Evolutionary conservation across 2,888 invertebrate species (phyloP), one percentile per base, ranked within the genome.

Genomic region (Torymus auratus): DNA sequence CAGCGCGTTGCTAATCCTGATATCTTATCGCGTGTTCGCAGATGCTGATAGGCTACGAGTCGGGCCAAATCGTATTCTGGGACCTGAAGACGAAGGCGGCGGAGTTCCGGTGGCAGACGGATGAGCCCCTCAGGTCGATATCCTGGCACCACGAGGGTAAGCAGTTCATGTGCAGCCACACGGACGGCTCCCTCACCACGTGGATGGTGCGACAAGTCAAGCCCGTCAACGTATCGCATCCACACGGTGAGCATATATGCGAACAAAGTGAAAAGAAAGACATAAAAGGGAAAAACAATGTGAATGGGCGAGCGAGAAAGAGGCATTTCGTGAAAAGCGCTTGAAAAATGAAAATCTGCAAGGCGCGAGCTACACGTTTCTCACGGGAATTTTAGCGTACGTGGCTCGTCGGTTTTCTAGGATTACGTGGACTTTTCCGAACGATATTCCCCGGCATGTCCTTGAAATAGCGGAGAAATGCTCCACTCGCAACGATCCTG

Each of bases 131-230:
- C 86, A 94, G 96, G 88, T 97, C 98, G 75, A 94, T 98, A 87
- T 94, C 97, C 83, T 99, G 99, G 99, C 98, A 99, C 91, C 95
- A 96, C 92, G 99, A 99, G 92, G 99, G 99, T 85, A 98, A 98
- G 92, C 96, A 97, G 92, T 97, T 99, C 91, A 96, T 99, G 95
- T 96, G 96, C 86, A 97, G 97, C 87, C 99, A 99, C 92, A 94
- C 94, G 61, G 99, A 99, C 92, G 99, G 99, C 83, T 98, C 97
- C 81, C 94, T 99, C 82, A 96, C 97, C 86, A 97, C 98, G 76
- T 99, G 99, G 99, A 95, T 94, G 88, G 92, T 96, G 82, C 94
- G 96, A 88, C 94, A 95, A 86, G 93, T 94, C 75, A 95, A 97
- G 90, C 97, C 98, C 61, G 92, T 95, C 86, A 95, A 95, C 87